These are phyloP conservation scores for Hemicentrotus pulcherrimus DNA, from an alignment of 35 echinoderm and acorn worm genomes.

Conservation along the genomic window DNA sequence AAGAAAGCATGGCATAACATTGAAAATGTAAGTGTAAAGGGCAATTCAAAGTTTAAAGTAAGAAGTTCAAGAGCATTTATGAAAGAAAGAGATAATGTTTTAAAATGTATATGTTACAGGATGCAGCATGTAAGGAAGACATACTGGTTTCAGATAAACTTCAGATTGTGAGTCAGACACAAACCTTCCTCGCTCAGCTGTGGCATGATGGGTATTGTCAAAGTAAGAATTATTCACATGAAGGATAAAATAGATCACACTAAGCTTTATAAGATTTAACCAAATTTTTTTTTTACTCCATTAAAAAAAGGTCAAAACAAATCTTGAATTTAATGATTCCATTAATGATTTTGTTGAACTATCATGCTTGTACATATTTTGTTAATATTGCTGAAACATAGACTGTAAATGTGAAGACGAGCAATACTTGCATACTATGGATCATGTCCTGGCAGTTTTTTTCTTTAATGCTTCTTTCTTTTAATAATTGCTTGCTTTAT, in stretches of 20 bases:
- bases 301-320: not conserved
- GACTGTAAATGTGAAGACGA: no score
- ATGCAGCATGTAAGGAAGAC: not conserved
- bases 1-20: no score
- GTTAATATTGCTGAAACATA: no score
- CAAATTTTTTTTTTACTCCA: not conserved
- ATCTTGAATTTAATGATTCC: not conserved
- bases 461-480: no score
- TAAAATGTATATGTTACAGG: not conserved
- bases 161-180: conserved; percentile 11
- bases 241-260: not conserved
- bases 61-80: no score
- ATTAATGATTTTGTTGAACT: not conserved
- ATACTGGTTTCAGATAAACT: conserved; percentile 9
- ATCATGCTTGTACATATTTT: not conserved
- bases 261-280: not conserved
- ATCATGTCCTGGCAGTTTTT: no score
- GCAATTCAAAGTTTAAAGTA: no score
- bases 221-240: not conserved
- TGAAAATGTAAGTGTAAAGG: no score
- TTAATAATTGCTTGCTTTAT: no score
- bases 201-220: not conserved
- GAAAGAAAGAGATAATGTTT: not conserved
- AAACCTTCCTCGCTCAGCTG: not conserved
- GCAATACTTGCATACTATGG: no score